Evolutionary conservation across 2,113 vertebrate genomes (phyloP).

Genomic region (Cryptotis parvus): DNA sequence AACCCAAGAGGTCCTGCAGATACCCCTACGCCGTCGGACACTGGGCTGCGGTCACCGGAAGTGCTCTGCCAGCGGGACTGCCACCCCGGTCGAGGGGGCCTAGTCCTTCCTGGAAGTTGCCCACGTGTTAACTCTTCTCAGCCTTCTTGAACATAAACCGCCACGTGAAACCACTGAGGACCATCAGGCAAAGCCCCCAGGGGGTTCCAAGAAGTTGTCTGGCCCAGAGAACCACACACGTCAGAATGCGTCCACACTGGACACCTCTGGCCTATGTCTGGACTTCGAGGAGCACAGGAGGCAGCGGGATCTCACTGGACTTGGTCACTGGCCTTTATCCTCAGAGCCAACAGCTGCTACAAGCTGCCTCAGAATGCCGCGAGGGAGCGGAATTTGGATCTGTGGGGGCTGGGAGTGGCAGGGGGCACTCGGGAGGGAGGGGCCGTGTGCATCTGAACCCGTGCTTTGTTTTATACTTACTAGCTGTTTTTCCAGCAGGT

Average conservation of each 20-base stretch:
- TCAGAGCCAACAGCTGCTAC: constrained; percentile 46
- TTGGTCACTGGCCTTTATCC: constrained; percentile 39
- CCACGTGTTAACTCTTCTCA: background rate
- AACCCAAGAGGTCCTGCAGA: constrained; percentile 51
- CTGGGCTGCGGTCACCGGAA: background rate
- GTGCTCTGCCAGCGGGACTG: background rate
- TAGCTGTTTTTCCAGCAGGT: constrained; percentile 92
- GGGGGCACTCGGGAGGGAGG: background rate
- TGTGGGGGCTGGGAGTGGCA: background rate
- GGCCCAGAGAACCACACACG: background rate
- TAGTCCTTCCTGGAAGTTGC: background rate
- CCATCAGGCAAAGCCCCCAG: background rate
- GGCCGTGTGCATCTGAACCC: constrained; percentile 79
- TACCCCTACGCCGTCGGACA: background rate
- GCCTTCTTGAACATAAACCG: background rate
- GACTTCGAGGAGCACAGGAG: constrained; percentile 50
- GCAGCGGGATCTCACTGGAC: constrained; percentile 54
- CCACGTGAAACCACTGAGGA: background rate
- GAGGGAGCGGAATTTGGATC: background rate
- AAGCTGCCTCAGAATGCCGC: constrained; percentile 42
- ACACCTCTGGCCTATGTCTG: background rate
- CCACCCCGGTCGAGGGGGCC: background rate
- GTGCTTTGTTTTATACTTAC: constrained; percentile 93
- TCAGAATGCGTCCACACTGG: background rate
- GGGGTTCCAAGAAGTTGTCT: background rate